Conservation (phyloP, 2,888 invertebrate genomes). For the Rotaria socialis region DNA sequence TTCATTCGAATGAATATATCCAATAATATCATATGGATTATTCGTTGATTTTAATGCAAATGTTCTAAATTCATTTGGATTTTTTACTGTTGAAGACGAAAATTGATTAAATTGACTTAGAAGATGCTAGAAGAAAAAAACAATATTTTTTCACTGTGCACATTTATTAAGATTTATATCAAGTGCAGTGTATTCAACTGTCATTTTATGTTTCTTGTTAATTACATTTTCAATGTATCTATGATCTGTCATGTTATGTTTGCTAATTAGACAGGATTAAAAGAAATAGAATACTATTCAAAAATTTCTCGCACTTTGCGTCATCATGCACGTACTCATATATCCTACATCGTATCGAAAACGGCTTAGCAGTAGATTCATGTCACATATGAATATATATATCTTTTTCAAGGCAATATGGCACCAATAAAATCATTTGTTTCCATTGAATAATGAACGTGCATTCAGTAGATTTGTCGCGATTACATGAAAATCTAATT, state of each 20-base stretch:
- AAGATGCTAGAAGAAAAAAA: neutral
- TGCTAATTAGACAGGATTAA: neutral
- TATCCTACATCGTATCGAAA: neutral
- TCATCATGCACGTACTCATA: neutral
- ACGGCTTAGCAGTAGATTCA: neutral
- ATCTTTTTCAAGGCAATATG: neutral
- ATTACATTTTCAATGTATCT: neutral
- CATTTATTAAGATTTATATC: too few species aligned
- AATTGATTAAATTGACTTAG: neutral
- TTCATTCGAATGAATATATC: conserved; percentile 2
- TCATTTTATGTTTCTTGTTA: neutral
- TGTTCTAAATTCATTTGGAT: neutral
- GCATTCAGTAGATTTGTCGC: neutral
- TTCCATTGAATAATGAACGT: neutral
- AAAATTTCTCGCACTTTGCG: neutral
- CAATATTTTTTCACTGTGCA: too few species aligned
- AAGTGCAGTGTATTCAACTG: neutral
- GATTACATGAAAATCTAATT: conserved; percentile 6
- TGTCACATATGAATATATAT: neutral
- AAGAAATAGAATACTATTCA: neutral
- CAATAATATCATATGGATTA: neutral
- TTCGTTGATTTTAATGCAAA: neutral
- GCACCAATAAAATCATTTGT: neutral
- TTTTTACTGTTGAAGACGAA: neutral
- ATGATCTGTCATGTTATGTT: conserved; percentile 7